A percentile compares a stretch with the other conserved stretches of the same genome.
These are phyloP conservation scores for Halyomorpha halys DNA, from an alignment of 1,140 invertebrate genomes.

Conservation along the genomic window DNA sequence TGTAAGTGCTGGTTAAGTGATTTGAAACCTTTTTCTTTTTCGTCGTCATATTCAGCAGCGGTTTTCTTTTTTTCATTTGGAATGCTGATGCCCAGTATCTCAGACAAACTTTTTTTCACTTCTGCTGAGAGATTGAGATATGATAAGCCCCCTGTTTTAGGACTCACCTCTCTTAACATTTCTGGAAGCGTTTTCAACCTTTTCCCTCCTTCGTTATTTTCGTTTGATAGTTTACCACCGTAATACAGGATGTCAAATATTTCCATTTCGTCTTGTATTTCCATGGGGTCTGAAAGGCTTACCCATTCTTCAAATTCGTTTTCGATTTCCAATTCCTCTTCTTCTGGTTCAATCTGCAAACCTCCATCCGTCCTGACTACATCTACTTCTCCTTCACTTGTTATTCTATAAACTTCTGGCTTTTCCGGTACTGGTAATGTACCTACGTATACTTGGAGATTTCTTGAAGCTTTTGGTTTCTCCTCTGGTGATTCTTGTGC, in stretches of 20 bases:
- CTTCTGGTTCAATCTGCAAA: background rate
- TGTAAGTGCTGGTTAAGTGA: background rate
- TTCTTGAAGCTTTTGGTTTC: too few species aligned
- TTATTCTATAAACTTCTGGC: background rate
- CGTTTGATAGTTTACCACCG: background rate
- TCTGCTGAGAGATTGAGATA: background rate
- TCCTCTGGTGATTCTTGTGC: too few species aligned
- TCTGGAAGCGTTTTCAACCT: background rate
- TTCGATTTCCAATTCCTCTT: background rate
- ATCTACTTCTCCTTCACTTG: conserved; percentile 1
- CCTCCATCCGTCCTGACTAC: background rate
- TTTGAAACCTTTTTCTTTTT: conserved; percentile 1
- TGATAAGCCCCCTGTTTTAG: background rate
- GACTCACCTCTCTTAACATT: background rate
- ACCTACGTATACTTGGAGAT: background rate
- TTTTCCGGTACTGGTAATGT: background rate
- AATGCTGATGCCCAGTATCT: background rate
- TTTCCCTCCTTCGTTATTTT: background rate
- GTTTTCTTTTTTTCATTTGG: background rate
- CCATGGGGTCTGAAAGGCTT: background rate
- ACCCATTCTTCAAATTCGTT: background rate
- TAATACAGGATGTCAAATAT: background rate
- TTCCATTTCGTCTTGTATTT: background rate
- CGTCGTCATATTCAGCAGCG: background rate
- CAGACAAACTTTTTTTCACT: background rate